phyloP scores from a whole-genome alignment of 2,797 vertebrate genomes.

The Anabas testudineus region DNA sequence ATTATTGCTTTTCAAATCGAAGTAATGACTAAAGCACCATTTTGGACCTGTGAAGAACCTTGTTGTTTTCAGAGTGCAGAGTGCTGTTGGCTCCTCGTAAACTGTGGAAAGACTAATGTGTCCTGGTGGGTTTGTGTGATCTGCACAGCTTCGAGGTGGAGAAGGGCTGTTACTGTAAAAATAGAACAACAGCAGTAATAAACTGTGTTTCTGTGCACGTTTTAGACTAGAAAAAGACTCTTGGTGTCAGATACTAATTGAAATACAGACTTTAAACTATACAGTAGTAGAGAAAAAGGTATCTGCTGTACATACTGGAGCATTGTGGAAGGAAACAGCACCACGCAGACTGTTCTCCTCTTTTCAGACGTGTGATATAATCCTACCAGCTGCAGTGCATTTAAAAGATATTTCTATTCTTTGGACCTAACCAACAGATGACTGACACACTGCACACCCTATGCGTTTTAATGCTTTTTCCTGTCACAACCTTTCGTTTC shows the following conservation, averaged over 20 bases:
- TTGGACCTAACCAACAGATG: not conserved
- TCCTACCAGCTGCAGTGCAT: not conserved
- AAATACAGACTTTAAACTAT: not conserved
- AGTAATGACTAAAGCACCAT: not conserved
- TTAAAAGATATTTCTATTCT: not conserved
- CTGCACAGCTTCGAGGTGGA: slow-evolving; percentile 17
- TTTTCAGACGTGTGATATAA: no score
- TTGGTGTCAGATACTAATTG: not conserved
- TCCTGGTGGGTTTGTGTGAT: slow-evolving; percentile 50
- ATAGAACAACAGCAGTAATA: slow-evolving; percentile 23
- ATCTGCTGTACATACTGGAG: not conserved
- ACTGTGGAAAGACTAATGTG: slow-evolving; percentile 44
- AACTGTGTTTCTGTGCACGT: slow-evolving; percentile 7
- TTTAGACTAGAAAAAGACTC: no score
- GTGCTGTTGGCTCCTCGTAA: slow-evolving; percentile 27
- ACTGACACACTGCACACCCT: not conserved
- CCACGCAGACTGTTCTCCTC: not conserved
- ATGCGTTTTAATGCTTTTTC: no score
- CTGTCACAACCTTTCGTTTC: not conserved
- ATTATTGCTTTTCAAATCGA: not conserved
- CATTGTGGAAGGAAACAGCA: not conserved
- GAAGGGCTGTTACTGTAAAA: slow-evolving; percentile 23
- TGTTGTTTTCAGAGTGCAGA: slow-evolving; percentile 26
- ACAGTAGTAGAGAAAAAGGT: not conserved
- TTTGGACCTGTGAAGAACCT: slow-evolving; percentile 10